These are phyloP conservation scores for Hydrozoanthus tunicans DNA, from an alignment of 64 coral and sea anemone genomes.

Conservation along the genomic window DNA sequence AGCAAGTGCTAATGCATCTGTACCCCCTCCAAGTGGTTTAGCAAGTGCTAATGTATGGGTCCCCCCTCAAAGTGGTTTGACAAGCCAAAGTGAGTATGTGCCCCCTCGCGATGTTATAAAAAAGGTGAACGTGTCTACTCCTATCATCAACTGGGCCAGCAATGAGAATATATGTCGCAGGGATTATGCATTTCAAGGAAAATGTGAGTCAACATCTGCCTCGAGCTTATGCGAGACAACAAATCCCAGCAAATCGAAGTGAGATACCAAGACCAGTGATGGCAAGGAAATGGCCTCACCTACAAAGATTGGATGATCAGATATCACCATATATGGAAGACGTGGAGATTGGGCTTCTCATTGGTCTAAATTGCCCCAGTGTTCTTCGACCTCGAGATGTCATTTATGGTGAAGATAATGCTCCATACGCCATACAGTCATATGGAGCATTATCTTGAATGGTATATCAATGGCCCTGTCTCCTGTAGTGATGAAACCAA, in stretches of 20 bases:
- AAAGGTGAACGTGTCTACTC: background rate
- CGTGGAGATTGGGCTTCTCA: slow-evolving; percentile 28
- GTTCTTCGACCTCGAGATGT: slow-evolving; percentile 31
- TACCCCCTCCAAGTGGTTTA: too few species aligned
- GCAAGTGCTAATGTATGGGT: too few species aligned
- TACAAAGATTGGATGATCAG: background rate
- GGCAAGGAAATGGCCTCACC: slow-evolving; percentile 6
- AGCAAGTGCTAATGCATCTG: too few species aligned
- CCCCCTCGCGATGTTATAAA: background rate
- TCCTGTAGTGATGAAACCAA: background rate
- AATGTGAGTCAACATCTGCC: background rate
- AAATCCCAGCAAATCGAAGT: background rate
- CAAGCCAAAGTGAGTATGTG: background rate
- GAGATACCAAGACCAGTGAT: slow-evolving; percentile 14
- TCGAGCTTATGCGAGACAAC: background rate
- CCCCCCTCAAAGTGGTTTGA: background rate
- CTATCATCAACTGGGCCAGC: background rate
- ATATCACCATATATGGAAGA: slow-evolving; percentile 34
- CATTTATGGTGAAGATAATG: slow-evolving; percentile 12
- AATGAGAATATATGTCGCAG: background rate
- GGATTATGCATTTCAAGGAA: background rate
- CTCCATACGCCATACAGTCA: slow-evolving; percentile 15
- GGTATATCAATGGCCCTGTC: slow-evolving; percentile 9
- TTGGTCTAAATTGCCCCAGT: slow-evolving; percentile 30
- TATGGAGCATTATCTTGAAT: background rate